Evolutionary conservation across 1,140 invertebrate species (phyloP), one percentile per base, ranked within the genome.

Genomic region (Drosophila orena): DNA sequence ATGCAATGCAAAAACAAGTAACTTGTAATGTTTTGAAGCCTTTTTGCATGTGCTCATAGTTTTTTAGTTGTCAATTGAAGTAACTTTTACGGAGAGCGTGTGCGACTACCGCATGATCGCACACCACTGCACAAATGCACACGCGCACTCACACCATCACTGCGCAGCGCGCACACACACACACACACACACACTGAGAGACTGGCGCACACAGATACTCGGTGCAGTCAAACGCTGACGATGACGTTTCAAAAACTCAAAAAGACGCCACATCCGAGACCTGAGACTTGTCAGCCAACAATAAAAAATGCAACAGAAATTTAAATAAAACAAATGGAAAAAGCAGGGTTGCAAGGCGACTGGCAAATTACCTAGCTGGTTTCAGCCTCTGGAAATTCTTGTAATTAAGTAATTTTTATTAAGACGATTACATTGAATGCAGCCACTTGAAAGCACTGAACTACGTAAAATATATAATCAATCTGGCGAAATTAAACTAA

Each of bases 51-150:
- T 64, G 44, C 61, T 70, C 70, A 84, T 75, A 61, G 70, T 71
- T 78, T 71, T 64, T 62, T 44, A 50, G 75, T 88, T 83, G 79
- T 83, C 83, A 88, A 88, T 88, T 83, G 79, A 81, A 70, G 72
- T 68, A 66, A 70, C 60, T 78, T 69, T 83, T 68, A 8, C 49
- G 4, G 64, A 27, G 52, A 70, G 42, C 52, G 64, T 70, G 65
- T 70, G 62, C 43, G 64, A 27, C 52, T 59, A 50, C 61, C 61
- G 58, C 60, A 74, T 65, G 72, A 72, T 64, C 60, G 38, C 44
- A 62, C 46, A 81, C 61, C 58, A 42, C 27, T 22, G 66, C 50
- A 72, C 30, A 17, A 47, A 58, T 57, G 72, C 75, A 77, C 73
- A 77, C 74, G 72, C 72, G 74, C 57, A 76, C 74, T 61, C 56